Evolutionary conservation across 2,113 vertebrate species (phyloP).

Genomic region (Carlito syrichta): DNA sequence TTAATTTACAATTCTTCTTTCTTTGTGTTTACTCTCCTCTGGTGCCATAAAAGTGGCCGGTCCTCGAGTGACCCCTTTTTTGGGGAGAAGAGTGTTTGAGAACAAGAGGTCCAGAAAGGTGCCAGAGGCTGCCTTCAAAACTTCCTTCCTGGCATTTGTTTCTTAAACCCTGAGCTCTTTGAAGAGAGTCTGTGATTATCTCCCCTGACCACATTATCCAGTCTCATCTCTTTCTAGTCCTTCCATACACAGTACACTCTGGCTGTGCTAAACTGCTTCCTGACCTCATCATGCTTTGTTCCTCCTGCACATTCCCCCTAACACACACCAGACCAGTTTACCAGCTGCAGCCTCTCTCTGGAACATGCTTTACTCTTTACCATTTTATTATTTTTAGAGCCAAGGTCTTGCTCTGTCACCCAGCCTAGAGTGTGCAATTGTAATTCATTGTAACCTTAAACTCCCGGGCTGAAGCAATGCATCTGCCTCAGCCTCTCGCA

Average conservation of each 20-base stretch:
- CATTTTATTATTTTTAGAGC: no score
- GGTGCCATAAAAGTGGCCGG: fast-evolving
- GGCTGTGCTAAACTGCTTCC: not conserved
- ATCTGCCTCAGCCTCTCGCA: no score
- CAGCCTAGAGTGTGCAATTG: no score
- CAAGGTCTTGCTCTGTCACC: no score
- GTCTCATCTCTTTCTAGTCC: not conserved
- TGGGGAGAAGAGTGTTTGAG: not conserved
- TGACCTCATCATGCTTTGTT: not conserved
- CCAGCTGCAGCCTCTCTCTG: not conserved
- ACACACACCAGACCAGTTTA: not conserved
- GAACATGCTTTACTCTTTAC: not conserved
- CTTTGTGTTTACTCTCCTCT: not conserved
- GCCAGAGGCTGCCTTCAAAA: not conserved
- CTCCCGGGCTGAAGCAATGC: no score
- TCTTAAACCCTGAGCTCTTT: not conserved
- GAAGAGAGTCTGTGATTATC: not conserved
- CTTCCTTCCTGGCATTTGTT: not conserved
- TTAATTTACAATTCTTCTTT: not conserved
- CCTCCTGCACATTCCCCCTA: not conserved
- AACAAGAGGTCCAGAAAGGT: not conserved
- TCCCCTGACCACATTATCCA: not conserved
- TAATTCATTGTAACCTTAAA: no score
- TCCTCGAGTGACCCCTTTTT: not conserved
- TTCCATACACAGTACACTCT: not conserved